These are phyloP conservation scores for Scaeva pyrastri DNA, from an alignment of 2,888 invertebrate species.

Conservation along the genomic window DNA sequence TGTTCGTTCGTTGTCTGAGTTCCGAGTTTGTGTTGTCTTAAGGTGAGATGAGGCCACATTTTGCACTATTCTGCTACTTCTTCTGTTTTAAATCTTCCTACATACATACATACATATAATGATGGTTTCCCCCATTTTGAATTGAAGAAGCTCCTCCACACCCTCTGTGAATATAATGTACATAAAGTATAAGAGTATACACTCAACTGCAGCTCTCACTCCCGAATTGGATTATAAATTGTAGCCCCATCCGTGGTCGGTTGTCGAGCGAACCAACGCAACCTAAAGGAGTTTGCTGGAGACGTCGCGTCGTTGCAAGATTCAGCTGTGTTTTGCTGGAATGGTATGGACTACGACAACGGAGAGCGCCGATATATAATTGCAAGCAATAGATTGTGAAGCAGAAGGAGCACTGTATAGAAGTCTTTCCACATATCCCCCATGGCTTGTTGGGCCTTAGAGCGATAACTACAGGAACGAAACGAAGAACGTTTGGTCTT, in stretches of 20 bases:
- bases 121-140: slow-evolving; percentile 25
- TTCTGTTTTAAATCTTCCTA: slow-evolving; percentile 19
- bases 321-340: slow-evolving; percentile 43
- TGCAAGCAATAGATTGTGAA: slow-evolving; percentile 62
- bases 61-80: slow-evolving; percentile 40
- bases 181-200: not conserved
- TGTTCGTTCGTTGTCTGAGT: slow-evolving; percentile 61
- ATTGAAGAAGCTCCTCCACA: slow-evolving; percentile 28
- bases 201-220: slow-evolving; percentile 39
- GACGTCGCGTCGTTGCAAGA: not conserved
- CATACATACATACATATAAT: not conserved
- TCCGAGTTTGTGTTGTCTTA: slow-evolving; percentile 54
- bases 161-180: not conserved
- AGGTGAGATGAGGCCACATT: slow-evolving; percentile 65
- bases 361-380: slow-evolving; percentile 47
- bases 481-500: slow-evolving; percentile 55
- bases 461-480: slow-evolving; percentile 51
- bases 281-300: slow-evolving; percentile 14
- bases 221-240: slow-evolving; percentile 69
- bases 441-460: slow-evolving; percentile 14
- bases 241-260: slow-evolving; percentile 28
- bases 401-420: slow-evolving; percentile 48
- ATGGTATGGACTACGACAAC: slow-evolving; percentile 21
- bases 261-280: not conserved
- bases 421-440: slow-evolving; percentile 12